These are phyloP conservation scores for Labeo rohita DNA, from an alignment of 2,113 vertebrate genomes.

Conservation along the genomic window DNA sequence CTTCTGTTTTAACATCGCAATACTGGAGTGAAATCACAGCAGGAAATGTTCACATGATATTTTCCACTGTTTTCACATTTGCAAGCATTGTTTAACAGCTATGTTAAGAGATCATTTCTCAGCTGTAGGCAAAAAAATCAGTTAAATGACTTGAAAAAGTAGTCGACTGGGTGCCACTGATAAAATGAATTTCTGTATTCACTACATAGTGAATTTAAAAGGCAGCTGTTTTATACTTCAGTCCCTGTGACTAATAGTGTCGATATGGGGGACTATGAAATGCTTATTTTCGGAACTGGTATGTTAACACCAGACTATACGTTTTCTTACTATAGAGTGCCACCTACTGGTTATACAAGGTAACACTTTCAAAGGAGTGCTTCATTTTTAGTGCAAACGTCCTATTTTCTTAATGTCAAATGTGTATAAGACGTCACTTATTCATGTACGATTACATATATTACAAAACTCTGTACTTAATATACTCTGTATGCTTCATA, in stretches of 20 bases:
- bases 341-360: slow-evolving; percentile 51
- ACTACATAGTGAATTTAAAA: neutral
- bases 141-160: neutral
- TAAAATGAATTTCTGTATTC: neutral
- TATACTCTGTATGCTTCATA: neutral
- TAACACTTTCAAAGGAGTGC: neutral
- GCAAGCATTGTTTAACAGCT: neutral
- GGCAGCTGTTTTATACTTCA: neutral
- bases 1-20: slow-evolving; percentile 20
- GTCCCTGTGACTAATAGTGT: neutral
- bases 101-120: neutral
- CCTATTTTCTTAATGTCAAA: neutral
- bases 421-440: neutral
- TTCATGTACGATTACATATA: neutral
- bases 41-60: slow-evolving; percentile 17
- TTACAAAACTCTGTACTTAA: neutral
- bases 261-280: neutral
- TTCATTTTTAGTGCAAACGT: neutral
- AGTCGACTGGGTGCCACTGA: no score
- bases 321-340: slow-evolving; percentile 46
- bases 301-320: neutral
- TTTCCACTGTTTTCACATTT: slow-evolving; percentile 2
- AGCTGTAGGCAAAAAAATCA: neutral
- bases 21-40: neutral
- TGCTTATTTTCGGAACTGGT: neutral